Evolutionary conservation across 2,888 invertebrate genomes (phyloP).

Genomic region (Phasia obesa): DNA sequence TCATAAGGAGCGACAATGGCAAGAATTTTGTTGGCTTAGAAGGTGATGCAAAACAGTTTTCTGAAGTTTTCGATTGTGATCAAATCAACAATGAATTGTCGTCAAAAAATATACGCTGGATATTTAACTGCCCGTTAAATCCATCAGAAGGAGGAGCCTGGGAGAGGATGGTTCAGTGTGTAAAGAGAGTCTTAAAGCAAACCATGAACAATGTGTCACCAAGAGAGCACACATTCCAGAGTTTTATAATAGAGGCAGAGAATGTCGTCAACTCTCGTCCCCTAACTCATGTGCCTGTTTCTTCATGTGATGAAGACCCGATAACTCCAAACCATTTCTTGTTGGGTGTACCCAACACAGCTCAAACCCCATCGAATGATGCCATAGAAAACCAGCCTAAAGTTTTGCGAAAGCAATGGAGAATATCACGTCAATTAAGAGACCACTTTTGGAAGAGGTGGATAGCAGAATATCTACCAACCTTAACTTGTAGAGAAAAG

Average conservation of each 20-base stretch:
- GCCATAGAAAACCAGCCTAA: not conserved
- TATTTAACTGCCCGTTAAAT: conserved; percentile 56
- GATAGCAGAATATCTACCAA: conserved; percentile 62
- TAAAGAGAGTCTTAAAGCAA: too few relatives aligned
- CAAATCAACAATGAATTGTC: conserved; percentile 37
- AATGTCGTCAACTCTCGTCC: conserved; percentile 35
- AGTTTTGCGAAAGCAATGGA: conserved; percentile 32
- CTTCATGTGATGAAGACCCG: conserved; percentile 58
- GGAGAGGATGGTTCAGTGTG: too few relatives aligned
- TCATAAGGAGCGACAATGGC: not conserved
- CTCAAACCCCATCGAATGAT: not conserved
- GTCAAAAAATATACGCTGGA: conserved; percentile 64
- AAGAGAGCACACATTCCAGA: not conserved
- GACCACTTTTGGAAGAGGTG: conserved; percentile 65
- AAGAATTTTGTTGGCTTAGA: conserved; percentile 41
- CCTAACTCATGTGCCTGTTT: conserved; percentile 12
- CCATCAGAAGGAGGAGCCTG: conserved; percentile 46
- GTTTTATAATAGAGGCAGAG: conserved; percentile 34
- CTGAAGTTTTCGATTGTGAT: conserved; percentile 32
- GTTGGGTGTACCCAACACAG: conserved; percentile 15
- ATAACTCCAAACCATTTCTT: conserved; percentile 68
- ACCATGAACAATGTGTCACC: not conserved
- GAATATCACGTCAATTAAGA: conserved; percentile 39
- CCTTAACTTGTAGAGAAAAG: conserved; percentile 51
- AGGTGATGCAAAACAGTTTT: conserved; percentile 26